Evolutionary conservation across 2,797 vertebrate genomes (phyloP).

Genomic region (Chromis chromis): DNA sequence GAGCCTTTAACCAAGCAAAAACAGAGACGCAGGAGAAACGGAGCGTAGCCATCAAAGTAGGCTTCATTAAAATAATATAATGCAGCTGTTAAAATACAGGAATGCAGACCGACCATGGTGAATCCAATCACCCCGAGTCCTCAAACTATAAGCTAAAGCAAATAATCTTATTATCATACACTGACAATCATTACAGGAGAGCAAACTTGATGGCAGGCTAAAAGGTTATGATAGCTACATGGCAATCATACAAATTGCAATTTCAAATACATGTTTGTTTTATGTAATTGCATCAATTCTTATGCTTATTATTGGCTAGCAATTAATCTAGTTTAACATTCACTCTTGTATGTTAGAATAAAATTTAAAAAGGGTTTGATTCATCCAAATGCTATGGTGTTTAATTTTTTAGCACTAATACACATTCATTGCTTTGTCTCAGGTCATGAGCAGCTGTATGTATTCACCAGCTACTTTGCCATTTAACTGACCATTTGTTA

Average conservation of each 20-base stretch:
- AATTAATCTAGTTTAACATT: not conserved
- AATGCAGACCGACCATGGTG: not conserved
- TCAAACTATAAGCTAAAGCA: not conserved
- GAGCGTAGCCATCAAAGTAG: constrained; percentile 2
- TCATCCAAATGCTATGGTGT: not conserved
- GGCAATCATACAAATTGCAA: not conserved
- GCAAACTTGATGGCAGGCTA: no score
- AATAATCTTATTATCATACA: not conserved
- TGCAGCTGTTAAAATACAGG: constrained; percentile 20
- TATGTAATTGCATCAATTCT: not conserved
- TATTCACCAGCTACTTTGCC: not conserved
- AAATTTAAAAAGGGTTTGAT: not conserved
- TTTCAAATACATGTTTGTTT: not conserved
- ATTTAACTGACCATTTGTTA: constrained; percentile 37
- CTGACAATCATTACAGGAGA: not conserved
- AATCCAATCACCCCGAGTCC: constrained; percentile 4
- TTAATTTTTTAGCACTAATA: constrained; percentile 15
- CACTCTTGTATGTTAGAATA: not conserved
- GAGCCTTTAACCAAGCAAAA: constrained; percentile 23
- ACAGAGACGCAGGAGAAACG: constrained; percentile 20
- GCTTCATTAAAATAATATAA: constrained; percentile 24
- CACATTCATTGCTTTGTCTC: constrained; percentile 13
- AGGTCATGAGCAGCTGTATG: constrained; percentile 17
- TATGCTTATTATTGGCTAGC: not conserved
- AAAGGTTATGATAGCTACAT: no score